A percentile compares a stretch with the other conserved stretches of the same genome.
Evolutionary conservation across 2,113 vertebrate genomes (phyloP).

Genomic region (Chiloscyllium plagiosum): DNA sequence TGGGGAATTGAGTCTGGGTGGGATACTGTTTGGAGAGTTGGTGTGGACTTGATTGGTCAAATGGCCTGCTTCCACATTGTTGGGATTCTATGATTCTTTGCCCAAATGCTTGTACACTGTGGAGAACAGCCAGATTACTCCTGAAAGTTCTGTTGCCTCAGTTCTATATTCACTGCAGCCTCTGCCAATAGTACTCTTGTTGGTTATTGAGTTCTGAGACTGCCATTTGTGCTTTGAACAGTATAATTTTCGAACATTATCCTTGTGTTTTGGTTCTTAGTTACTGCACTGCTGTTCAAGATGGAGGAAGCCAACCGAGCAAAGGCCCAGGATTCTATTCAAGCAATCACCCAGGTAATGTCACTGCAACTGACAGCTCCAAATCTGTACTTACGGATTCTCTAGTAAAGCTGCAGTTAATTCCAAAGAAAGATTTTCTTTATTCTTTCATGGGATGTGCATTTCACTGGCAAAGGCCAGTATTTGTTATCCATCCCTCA

Average conservation of each 20-base stretch:
- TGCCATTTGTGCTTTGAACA: too few relatives aligned
- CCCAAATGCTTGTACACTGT: not conserved
- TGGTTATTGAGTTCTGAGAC: not conserved
- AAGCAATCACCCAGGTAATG: conserved; percentile 83
- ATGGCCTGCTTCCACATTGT: too few relatives aligned
- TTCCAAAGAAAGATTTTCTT: not conserved
- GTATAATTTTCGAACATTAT: not conserved
- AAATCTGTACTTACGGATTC: not conserved
- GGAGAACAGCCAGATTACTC: not conserved
- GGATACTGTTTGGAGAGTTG: too few relatives aligned
- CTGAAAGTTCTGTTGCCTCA: not conserved
- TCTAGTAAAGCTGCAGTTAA: not conserved
- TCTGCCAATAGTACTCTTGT: not conserved
- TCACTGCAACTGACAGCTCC: not conserved
- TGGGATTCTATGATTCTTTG: too few relatives aligned
- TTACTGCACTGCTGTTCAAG: conserved; percentile 85
- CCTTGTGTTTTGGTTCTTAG: conserved; percentile 46
- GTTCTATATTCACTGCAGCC: not conserved
- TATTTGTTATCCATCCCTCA: too few relatives aligned
- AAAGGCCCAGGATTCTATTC: conserved; percentile 87
- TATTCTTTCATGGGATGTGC: too few relatives aligned
- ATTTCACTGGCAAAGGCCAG: too few relatives aligned
- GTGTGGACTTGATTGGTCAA: too few relatives aligned
- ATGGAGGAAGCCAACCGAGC: conserved; percentile 90
- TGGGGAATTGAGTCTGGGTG: too few relatives aligned